Evolutionary conservation across 2,888 invertebrate genomes (phyloP).

Genomic region (Fabriciana adippe): DNA sequence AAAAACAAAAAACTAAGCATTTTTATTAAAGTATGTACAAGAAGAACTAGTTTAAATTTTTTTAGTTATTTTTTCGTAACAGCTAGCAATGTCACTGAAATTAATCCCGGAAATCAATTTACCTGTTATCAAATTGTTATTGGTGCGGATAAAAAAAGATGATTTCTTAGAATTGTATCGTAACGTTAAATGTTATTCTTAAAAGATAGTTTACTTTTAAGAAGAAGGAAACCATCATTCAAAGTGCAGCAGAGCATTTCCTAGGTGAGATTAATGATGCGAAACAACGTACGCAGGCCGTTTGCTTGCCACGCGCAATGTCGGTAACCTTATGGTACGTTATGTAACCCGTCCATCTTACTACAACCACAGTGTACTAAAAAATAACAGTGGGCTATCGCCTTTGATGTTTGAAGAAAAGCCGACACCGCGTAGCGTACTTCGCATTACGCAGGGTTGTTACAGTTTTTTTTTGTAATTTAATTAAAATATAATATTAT

Average conservation of each 20-base stretch:
- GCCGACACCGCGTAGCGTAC: too few relatives aligned
- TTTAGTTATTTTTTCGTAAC: constrained; percentile 3
- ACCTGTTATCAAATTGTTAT: background rate
- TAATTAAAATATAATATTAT: too few relatives aligned
- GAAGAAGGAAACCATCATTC: constrained; percentile 27
- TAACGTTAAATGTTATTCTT: background rate
- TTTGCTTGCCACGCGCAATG: constrained; percentile 46
- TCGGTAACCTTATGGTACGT: constrained; percentile 58
- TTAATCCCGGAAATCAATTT: constrained; percentile 3
- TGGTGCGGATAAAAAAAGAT: too few relatives aligned
- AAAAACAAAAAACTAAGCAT: too few relatives aligned
- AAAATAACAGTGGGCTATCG: too few relatives aligned
- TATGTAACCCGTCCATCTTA: constrained; percentile 58
- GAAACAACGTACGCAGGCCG: constrained; percentile 37
- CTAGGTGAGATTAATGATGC: constrained; percentile 33
- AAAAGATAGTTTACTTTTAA: constrained; percentile 12
- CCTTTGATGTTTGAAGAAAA: too few relatives aligned
- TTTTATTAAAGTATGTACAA: background rate
- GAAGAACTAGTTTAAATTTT: constrained; percentile 1
- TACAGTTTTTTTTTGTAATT: too few relatives aligned
- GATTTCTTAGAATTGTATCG: background rate
- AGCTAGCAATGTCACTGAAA: constrained; percentile 8
- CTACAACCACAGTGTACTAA: too few relatives aligned
- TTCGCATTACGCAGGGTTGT: too few relatives aligned
- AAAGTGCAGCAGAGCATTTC: constrained; percentile 30